These are phyloP conservation scores for Phocides pigmalion DNA, from an alignment of 1,140 invertebrate genomes.

Conservation along the genomic window DNA sequence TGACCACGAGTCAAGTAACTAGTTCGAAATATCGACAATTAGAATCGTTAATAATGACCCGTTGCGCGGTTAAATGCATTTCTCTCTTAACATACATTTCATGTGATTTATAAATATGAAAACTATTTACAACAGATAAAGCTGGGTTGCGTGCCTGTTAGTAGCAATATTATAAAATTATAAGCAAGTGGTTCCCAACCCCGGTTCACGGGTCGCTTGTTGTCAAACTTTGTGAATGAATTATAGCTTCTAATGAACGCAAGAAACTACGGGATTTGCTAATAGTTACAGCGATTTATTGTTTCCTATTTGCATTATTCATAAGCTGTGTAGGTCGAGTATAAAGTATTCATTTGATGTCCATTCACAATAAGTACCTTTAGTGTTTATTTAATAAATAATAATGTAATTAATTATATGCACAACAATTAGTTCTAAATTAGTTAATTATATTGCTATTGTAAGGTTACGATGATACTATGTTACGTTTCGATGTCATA, in stretches of 20 bases:
- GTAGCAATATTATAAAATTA: not conserved
- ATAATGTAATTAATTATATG: too few relatives aligned
- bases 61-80: too few relatives aligned
- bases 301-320: conserved; percentile 42
- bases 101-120: too few relatives aligned
- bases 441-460: not conserved
- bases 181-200: conserved; percentile 16
- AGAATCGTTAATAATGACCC: too few relatives aligned
- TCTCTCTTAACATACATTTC: too few relatives aligned
- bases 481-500: too few relatives aligned
- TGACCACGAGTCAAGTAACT: too few relatives aligned
- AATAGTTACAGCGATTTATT: conserved; percentile 44
- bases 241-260: conserved; percentile 31
- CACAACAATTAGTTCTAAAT: not conserved
- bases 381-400: not conserved
- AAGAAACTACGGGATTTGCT: conserved; percentile 30
- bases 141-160: too few relatives aligned
- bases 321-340: conserved; percentile 26
- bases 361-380: not conserved
- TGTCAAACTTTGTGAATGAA: conserved; percentile 34
- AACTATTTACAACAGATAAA: too few relatives aligned
- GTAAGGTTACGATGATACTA: too few relatives aligned
- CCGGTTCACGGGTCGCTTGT: conserved; percentile 25
- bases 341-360: conserved; percentile 25
- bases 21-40: too few relatives aligned